phyloP scores from a whole-genome alignment of 2,888 invertebrate species.

The Andricus quercusramuli region DNA sequence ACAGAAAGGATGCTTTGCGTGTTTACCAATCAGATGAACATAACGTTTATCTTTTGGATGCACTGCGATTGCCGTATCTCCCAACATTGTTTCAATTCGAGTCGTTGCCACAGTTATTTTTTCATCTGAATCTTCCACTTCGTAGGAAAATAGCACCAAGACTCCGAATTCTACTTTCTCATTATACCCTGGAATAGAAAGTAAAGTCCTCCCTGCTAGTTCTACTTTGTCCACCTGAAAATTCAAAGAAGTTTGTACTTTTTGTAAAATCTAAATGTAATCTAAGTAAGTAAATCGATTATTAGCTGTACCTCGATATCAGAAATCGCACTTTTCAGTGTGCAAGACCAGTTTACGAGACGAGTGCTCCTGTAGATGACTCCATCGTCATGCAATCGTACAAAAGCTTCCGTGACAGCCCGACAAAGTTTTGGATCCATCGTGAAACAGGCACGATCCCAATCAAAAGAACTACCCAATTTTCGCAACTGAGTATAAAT shows the following conservation, averaged over 20 bases:
- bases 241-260: neutral
- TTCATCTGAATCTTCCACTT: slow-evolving; percentile 85
- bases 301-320: slow-evolving; percentile 90
- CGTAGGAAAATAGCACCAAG: slow-evolving; percentile 94
- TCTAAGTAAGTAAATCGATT: neutral
- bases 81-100: slow-evolving; percentile 98
- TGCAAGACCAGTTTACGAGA: slow-evolving; percentile 99
- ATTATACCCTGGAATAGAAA: slow-evolving; percentile 95
- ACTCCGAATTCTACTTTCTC: slow-evolving; percentile 96
- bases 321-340: slow-evolving; percentile 97
- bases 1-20: slow-evolving; percentile 92
- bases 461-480: slow-evolving; percentile 96
- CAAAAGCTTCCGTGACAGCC: slow-evolving; percentile 97
- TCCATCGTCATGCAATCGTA: slow-evolving; percentile 91
- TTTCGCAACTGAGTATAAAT: slow-evolving; percentile 92
- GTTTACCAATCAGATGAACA: slow-evolving; percentile 89
- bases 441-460: slow-evolving; percentile 96
- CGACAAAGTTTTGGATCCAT: slow-evolving; percentile 94
- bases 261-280: neutral
- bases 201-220: slow-evolving; percentile 89
- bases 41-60: slow-evolving; percentile 95
- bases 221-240: slow-evolving; percentile 93
- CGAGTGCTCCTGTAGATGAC: slow-evolving; percentile 96
- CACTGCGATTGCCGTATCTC: slow-evolving; percentile 98
- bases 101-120: slow-evolving; percentile 98